A percentile compares a stretch with the other conserved stretches of the same genome.
These are phyloP conservation scores for Callopanchax toddi DNA, from an alignment of 2,113 vertebrate species.

Conservation along the genomic window DNA sequence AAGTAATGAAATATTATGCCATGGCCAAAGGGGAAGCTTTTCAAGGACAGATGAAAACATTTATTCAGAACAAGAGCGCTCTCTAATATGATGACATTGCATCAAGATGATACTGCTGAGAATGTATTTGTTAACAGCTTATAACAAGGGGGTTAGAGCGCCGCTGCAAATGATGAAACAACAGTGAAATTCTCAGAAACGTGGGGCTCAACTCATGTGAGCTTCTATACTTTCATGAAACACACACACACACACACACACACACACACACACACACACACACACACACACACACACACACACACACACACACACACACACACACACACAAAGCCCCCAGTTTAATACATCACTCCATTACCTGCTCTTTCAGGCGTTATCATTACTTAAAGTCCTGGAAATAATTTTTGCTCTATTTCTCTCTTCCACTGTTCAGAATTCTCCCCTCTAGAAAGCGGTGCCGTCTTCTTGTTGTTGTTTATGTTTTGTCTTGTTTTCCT, in stretches of 20 bases:
- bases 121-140: constrained; percentile 49
- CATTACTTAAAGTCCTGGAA: constrained; percentile 25
- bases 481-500: not conserved
- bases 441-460: constrained; percentile 29
- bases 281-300: not conserved
- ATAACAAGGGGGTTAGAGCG: constrained; percentile 51
- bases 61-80: constrained; percentile 52
- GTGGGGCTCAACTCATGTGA: constrained; percentile 25
- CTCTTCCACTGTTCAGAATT: constrained; percentile 41
- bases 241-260: constrained; percentile 13
- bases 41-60: constrained; percentile 67
- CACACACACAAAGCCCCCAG: not conserved
- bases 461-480: constrained; percentile 9
- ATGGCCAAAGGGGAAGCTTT: constrained; percentile 61
- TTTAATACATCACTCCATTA: constrained; percentile 15
- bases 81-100: constrained; percentile 60
- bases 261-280: not conserved
- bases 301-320: constrained; percentile 13
- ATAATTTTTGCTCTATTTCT: not conserved
- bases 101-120: constrained; percentile 63
- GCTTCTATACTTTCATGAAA: constrained; percentile 12
- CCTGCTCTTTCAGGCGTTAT: constrained; percentile 32
- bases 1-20: constrained; percentile 69
- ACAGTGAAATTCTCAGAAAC: constrained; percentile 51
- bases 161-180: constrained; percentile 65